Percentiles rank a stretch among this genome's conserved stretches.
Evolutionary conservation across 2,888 invertebrate genomes (phyloP).

Genomic region (Philopedon plagiatum): DNA sequence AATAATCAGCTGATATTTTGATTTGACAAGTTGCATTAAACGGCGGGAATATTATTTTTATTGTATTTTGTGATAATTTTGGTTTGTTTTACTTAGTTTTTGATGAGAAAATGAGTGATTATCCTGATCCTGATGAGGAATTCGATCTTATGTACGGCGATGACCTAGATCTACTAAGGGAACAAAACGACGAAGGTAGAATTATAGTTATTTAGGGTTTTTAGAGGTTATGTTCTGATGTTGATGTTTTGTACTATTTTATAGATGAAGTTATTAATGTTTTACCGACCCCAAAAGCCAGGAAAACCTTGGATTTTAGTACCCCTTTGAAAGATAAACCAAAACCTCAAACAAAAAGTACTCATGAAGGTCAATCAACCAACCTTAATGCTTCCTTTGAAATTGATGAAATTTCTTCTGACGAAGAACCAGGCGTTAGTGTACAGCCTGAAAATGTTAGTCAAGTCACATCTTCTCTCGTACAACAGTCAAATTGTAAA

Average conservation of each 20-base stretch:
- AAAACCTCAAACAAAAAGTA: not conserved
- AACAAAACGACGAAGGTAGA: conserved; percentile 65
- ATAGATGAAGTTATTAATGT: conserved; percentile 52
- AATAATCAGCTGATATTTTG: conserved; percentile 2
- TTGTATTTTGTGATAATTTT: not conserved
- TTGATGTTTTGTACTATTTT: conserved; percentile 34
- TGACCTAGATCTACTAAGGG: conserved; percentile 77
- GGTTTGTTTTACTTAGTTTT: not conserved
- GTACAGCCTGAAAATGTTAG: not conserved
- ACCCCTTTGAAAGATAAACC: conserved; percentile 37
- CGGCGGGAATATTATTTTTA: conserved; percentile 5
- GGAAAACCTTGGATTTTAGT: conserved; percentile 61
- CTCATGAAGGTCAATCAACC: not conserved
- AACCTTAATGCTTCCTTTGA: conserved; percentile 18
- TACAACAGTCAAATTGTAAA: conserved; percentile 37
- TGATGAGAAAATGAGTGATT: conserved; percentile 69
- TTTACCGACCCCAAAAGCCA: conserved; percentile 53
- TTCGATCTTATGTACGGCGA: conserved; percentile 82
- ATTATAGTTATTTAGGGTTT: not conserved
- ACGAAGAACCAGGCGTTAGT: not conserved
- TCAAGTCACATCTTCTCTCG: not conserved
- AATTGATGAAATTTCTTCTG: not conserved
- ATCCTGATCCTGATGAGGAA: conserved; percentile 72
- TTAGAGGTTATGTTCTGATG: conserved; percentile 14
- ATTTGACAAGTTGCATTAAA: not conserved